Evolutionary conservation across 2,797 vertebrate species (phyloP).

Genomic region (Anabas testudineus): DNA sequence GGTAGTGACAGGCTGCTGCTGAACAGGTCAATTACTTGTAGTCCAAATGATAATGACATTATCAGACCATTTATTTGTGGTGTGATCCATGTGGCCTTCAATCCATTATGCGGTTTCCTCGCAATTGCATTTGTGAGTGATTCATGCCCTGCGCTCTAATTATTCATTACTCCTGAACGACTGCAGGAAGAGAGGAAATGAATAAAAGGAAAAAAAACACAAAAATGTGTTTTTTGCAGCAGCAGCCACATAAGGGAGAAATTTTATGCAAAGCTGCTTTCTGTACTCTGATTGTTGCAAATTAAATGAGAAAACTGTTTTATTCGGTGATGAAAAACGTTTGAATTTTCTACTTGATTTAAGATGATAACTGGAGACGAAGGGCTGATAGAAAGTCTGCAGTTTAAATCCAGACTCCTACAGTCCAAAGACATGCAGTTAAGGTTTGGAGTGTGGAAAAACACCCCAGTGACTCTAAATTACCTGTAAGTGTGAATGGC

Average conservation of each 20-base stretch:
- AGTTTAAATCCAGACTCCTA: too few relatives aligned
- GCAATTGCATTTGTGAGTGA: conserved; percentile 75
- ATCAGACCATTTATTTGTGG: conserved; percentile 79
- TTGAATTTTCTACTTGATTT: conserved; percentile 51
- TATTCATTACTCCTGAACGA: conserved; percentile 73
- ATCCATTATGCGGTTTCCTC: conserved; percentile 71
- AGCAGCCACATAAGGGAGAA: conserved; percentile 21
- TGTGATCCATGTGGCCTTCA: conserved; percentile 71
- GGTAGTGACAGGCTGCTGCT: conserved; percentile 57
- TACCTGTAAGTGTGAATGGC: too few relatives aligned
- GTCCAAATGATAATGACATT: conserved; percentile 78
- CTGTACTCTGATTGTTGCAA: conserved; percentile 31
- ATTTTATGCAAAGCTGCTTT: conserved; percentile 30
- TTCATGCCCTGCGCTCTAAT: conserved; percentile 70
- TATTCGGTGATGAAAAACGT: conserved; percentile 41
- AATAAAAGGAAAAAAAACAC: conserved; percentile 42
- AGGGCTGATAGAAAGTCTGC: too few relatives aligned
- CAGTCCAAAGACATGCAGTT: too few relatives aligned
- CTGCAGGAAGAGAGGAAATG: conserved; percentile 33
- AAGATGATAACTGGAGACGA: conserved; percentile 8
- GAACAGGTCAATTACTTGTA: conserved; percentile 79
- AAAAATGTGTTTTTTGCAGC: conserved; percentile 29
- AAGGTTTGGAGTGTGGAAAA: too few relatives aligned
- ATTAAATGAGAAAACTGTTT: conserved; percentile 47
- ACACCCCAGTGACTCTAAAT: too few relatives aligned